Evolutionary conservation across 2,113 vertebrate species (phyloP).

Genomic region (Polypterus senegalus): DNA sequence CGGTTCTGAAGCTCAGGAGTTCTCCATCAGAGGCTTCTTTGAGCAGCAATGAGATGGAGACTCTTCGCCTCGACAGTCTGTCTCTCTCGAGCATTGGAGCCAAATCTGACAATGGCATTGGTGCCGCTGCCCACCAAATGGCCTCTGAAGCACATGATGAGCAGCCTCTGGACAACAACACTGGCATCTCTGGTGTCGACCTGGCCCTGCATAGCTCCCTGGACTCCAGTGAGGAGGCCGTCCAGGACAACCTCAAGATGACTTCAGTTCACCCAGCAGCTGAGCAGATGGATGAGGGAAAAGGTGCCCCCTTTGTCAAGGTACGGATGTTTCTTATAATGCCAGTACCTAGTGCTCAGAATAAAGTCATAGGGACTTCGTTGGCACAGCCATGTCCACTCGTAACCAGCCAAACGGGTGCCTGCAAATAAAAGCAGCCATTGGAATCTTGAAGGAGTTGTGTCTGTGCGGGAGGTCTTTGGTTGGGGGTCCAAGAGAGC

Average conservation of each 20-base stretch:
- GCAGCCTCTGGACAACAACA: neutral
- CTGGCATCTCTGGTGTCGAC: conserved; percentile 24
- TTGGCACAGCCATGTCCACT: no score
- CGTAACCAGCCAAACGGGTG: no score
- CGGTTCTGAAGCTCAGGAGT: conserved; percentile 15
- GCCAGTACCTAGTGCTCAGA: no score
- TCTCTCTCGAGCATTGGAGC: conserved; percentile 3
- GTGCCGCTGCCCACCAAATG: conserved; percentile 19
- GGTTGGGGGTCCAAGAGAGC: no score
- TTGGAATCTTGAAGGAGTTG: no score
- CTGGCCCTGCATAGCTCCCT: conserved; percentile 33
- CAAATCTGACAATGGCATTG: neutral
- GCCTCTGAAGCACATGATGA: conserved; percentile 15
- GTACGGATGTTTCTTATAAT: conserved; percentile 20
- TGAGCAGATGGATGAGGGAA: conserved; percentile 35
- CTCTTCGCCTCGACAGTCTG: conserved; percentile 1
- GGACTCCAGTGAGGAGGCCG: conserved; percentile 54
- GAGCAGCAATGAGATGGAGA: conserved; percentile 14
- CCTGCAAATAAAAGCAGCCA: no score
- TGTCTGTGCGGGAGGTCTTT: no score
- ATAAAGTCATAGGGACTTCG: no score
- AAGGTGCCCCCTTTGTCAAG: conserved; percentile 30
- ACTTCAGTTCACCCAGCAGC: conserved; percentile 47
- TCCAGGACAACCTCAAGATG: conserved; percentile 55
- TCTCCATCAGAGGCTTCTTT: conserved; percentile 40